A percentile compares a stretch with the other conserved stretches of the same genome.
Evolutionary conservation across 2,888 invertebrate species (phyloP).

Genomic region (Lepidocyrtinus sp.): DNA sequence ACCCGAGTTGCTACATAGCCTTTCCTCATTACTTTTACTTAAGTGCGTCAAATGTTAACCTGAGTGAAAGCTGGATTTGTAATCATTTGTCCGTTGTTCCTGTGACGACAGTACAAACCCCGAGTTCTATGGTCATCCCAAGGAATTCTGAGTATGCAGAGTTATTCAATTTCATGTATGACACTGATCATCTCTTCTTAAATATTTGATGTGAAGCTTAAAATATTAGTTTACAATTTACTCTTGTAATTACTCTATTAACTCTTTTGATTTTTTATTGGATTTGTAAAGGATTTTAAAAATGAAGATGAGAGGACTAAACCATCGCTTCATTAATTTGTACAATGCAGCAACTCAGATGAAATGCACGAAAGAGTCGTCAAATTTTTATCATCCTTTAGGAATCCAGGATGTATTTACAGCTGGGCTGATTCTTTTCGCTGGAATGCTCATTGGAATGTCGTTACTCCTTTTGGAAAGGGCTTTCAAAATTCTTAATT

Average conservation of each 20-base stretch:
- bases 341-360: slow-evolving; percentile 19
- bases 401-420: slow-evolving; percentile 38
- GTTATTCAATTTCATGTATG: slow-evolving; percentile 38
- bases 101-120: slow-evolving; percentile 23
- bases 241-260: background rate
- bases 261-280: background rate
- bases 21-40: slow-evolving; percentile 46
- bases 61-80: slow-evolving; percentile 36
- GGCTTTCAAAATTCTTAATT: background rate
- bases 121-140: slow-evolving; percentile 35
- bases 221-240: background rate
- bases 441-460: background rate
- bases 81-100: slow-evolving; percentile 30
- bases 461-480: background rate
- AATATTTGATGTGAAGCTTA: background rate
- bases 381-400: slow-evolving; percentile 13
- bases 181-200: background rate
- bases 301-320: slow-evolving; percentile 29
- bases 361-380: background rate
- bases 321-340: slow-evolving; percentile 23
- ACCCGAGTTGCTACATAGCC: slow-evolving; percentile 29
- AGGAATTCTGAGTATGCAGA: slow-evolving; percentile 38
- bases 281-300: slow-evolving; percentile 28
- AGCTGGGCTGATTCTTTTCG: slow-evolving; percentile 28
- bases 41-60: slow-evolving; percentile 12